Conservation (phyloP, 1,140 invertebrate species). For the Subanguina moxae region DNA sequence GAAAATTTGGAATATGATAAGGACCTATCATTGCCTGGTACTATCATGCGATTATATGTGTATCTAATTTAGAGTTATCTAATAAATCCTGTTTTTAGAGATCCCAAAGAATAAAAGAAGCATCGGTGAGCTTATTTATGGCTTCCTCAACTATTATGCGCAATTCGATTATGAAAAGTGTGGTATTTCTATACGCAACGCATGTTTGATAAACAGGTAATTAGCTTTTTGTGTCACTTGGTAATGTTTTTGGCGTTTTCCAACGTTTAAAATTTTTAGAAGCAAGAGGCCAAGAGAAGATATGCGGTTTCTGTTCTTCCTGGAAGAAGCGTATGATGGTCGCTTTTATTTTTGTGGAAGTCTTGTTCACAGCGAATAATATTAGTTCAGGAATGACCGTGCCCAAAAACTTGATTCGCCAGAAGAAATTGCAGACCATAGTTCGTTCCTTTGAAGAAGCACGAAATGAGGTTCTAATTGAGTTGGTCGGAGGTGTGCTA, state of each 20-base stretch:
- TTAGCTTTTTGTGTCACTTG: too few species aligned
- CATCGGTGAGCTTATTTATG: constrained; percentile 80
- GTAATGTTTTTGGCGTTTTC: constrained; percentile 19
- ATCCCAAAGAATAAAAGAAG: constrained; percentile 68
- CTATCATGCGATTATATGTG: too few species aligned
- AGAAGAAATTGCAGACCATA: constrained; percentile 20
- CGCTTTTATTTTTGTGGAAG: constrained; percentile 52
- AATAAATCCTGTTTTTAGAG: constrained; percentile 53
- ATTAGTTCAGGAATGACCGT: constrained; percentile 29
- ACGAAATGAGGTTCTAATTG: constrained; percentile 15
- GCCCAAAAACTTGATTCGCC: constrained; percentile 35
- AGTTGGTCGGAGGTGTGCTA: constrained; percentile 9
- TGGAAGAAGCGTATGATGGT: constrained; percentile 83
- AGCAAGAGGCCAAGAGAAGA: constrained; percentile 12
- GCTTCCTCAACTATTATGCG: constrained; percentile 82
- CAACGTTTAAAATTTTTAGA: constrained; percentile 18
- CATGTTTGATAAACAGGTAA: constrained; percentile 66
- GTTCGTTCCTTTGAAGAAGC: constrained; percentile 19
- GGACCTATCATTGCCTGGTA: constrained; percentile 26
- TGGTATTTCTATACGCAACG: constrained; percentile 78
- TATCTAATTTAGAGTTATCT: too few species aligned
- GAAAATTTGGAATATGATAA: constrained; percentile 28
- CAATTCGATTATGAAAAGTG: constrained; percentile 69
- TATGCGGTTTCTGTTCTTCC: constrained; percentile 40
- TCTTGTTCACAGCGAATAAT: neutral